These are phyloP conservation scores for Lasioglossum zephyrum DNA, from an alignment of 2,888 invertebrate species.

Conservation along the genomic window DNA sequence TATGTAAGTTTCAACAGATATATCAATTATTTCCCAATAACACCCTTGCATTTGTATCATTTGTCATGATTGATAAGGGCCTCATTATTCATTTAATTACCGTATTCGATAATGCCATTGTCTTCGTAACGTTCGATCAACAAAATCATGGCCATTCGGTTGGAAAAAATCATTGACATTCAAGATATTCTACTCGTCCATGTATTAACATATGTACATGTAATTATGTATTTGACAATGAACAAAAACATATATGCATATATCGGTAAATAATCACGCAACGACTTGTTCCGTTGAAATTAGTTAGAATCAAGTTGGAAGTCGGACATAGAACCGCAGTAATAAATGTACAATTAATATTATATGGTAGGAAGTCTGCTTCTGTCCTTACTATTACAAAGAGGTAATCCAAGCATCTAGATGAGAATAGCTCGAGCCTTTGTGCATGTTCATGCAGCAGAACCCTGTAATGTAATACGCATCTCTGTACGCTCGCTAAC, in stretches of 20 bases:
- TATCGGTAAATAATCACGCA: not conserved
- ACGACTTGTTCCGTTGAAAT: slow-evolving; percentile 27
- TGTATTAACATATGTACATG: not conserved
- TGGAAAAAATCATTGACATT: not conserved
- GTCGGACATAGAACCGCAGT: slow-evolving; percentile 18
- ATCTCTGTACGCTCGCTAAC: slow-evolving; percentile 76
- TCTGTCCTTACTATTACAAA: slow-evolving; percentile 67
- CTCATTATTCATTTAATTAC: slow-evolving; percentile 31
- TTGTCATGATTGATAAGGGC: slow-evolving; percentile 29
- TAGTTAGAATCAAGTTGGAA: slow-evolving; percentile 28
- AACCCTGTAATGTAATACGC: slow-evolving; percentile 79
- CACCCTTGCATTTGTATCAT: slow-evolving; percentile 29
- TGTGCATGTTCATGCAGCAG: slow-evolving; percentile 78
- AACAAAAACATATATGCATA: not conserved
- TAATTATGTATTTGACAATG: not conserved
- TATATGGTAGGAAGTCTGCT: slow-evolving; percentile 66
- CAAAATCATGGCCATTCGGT: slow-evolving; percentile 22
- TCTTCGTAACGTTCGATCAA: slow-evolving; percentile 14
- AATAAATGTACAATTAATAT: slow-evolving; percentile 52
- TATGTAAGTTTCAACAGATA: slow-evolving; percentile 77
- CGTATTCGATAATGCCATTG: slow-evolving; percentile 14
- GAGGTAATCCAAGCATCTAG: slow-evolving; percentile 75
- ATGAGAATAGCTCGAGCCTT: slow-evolving; percentile 77
- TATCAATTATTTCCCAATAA: slow-evolving; percentile 36
- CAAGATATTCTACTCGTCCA: not conserved